Base-by-base conservation (phyloP, 2,888 invertebrate species). In the Volucella inanis region DNA sequence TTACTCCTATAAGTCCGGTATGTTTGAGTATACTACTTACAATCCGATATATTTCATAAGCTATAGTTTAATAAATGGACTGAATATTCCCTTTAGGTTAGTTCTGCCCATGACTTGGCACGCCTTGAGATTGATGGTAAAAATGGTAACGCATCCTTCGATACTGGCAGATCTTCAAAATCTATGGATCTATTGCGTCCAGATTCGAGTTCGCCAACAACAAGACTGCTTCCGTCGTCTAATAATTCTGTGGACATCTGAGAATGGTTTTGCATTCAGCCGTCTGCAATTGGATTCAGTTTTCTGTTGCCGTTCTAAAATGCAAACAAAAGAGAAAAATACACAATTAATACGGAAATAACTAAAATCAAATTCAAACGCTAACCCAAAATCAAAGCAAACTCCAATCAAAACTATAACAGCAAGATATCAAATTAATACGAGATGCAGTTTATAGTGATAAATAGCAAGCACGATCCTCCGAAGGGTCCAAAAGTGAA, bases 1-100 rank as follows among this genome's bases (percentile, higher is more conserved):
- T 92, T 87, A 92, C 92, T 89, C 92, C 92, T 87, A 92, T 92
- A 88, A 92, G 92, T 89, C 92, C 92, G 88, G 92, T 92, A 89
- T 90, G 88, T n/a, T n/a, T n/a, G n/a, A n/a, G n/a, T 22, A 31
- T 31, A 31, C 31, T 6, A 31, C 2, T 22, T 31, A 31, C 4
- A 31, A 31, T 31, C 4, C 31, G 6, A 4, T 31, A 4, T 0
- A 6, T 31, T 31, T 6, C 31, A 31, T 31, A 31, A 31, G 31
- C 2, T n/a, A 43, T 39, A 12, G 14, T 10, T 74, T 14, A 0
- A 22, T 55, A n/a, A 10, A 31, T 57, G 8, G 14, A 12, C 15
- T 43, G 0, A 52, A 55, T 67, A 50, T 47, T 47, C 3, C 47
- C 87, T 88, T 0, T 75, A 92, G 92, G 92, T 91, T 87, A 92